Evolutionary conservation across 2,113 vertebrate genomes (phyloP).

Genomic region (Oncorhynchus keta): DNA sequence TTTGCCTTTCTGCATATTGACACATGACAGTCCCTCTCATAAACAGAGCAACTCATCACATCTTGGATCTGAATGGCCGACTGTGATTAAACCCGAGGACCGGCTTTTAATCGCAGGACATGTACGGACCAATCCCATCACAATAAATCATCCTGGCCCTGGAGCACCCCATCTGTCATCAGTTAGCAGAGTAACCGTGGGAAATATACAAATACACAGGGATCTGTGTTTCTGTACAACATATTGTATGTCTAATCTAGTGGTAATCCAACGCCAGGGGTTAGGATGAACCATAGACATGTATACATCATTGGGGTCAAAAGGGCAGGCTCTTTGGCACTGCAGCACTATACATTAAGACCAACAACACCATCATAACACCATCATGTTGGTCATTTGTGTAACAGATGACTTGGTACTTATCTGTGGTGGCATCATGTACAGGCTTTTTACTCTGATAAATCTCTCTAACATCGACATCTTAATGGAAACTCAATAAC

Average conservation of each 20-base stretch:
- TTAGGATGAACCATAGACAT: constrained; percentile 8
- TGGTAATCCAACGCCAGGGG: constrained; percentile 45
- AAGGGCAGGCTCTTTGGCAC: too few species aligned
- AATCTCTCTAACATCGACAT: too few species aligned
- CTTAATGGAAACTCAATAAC: too few species aligned
- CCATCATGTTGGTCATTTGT: neutral
- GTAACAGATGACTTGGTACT: neutral
- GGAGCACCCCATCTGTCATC: constrained; percentile 7
- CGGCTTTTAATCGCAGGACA: constrained; percentile 6
- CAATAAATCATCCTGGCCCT: constrained; percentile 3
- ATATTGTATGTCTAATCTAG: constrained; percentile 37
- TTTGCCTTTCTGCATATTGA: too few species aligned
- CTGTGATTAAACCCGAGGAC: neutral
- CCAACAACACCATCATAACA: neutral
- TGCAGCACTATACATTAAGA: too few species aligned
- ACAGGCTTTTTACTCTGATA: too few species aligned
- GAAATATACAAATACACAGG: constrained; percentile 31
- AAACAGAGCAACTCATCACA: neutral
- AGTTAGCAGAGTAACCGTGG: constrained; percentile 23
- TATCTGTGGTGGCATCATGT: neutral
- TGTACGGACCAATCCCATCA: constrained; percentile 3
- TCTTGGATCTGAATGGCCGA: too few species aligned
- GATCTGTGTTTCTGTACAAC: constrained; percentile 26
- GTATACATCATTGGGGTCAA: constrained; percentile 4
- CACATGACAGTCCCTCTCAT: neutral